Evolutionary conservation across 2,113 vertebrate genomes (phyloP), one percentile per base, ranked within the genome.

Genomic region (Eptesicus fuscus): DNA sequence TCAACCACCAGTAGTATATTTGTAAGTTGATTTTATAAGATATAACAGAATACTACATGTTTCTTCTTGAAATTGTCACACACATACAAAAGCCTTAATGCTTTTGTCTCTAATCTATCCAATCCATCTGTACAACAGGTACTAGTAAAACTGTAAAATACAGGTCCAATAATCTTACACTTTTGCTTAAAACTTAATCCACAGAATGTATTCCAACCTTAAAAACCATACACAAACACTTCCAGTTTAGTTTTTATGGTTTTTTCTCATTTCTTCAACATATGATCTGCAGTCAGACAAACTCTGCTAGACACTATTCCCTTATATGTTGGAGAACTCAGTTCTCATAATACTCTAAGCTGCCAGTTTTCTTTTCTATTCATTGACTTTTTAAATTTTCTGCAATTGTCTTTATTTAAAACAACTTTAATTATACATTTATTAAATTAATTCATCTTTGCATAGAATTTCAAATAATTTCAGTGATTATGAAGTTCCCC

Each of bases 371-470:
- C 51, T 84, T 79, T 74, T 42, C 78, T 82, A 30, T 5, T 65
- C 23, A 79, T 14, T 79, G 56, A 89, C 40, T 86, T 90, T 83
- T 87, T 12, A 77, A 59, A 9, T 44, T 59, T 69, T 37, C 32
- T 94, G 20, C 3, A 76, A 37, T 40, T 69, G 5, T 69, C 20
- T 92, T 88, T 78, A 69, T 69, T 71, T 86, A 83, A 74, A 86
- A 51, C 9, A 94, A 95, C 14, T 93, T 91, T 85, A 92, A 35
- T 44, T 88, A 56, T 53, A 65, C 3, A 94, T 88, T 65, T 91
- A 83, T 70, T 90, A 47, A 77, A 76, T 83, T 18, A 93, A 79
- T 74, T 78, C 25, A 18, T 89, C 37, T 18, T 83, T 83, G 22
- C 0, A 67, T 12, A 73, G 20, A 83, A 92, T 90, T 80, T 83